A percentile compares a stretch with the other conserved stretches of the same genome.
These are phyloP conservation scores for Megalops atlanticus DNA, from an alignment of 2,113 vertebrate species.

Conservation along the genomic window DNA sequence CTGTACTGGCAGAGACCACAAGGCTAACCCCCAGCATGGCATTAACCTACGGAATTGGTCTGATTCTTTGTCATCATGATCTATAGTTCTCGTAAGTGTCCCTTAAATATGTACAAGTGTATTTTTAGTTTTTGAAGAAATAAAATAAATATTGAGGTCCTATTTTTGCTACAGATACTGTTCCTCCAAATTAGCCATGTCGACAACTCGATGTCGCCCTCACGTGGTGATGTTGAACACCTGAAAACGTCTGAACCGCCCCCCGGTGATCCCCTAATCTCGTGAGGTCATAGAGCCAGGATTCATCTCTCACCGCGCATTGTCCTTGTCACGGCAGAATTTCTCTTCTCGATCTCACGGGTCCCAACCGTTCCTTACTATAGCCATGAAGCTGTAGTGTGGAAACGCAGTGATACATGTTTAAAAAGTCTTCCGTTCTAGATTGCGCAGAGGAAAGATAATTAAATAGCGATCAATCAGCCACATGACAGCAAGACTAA, in stretches of 20 bases:
- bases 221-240: neutral
- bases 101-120: no score
- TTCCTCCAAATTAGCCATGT: neutral
- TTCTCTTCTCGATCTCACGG: neutral
- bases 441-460: neutral
- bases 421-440: neutral
- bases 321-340: no score
- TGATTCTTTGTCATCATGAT: no score
- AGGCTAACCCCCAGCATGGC: no score
- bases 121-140: no score
- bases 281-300: neutral
- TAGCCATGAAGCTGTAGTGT: neutral
- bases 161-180: neutral
- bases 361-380: neutral
- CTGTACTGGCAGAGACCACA: no score
- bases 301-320: no score
- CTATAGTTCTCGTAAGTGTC: no score
- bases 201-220: slow-evolving; percentile 20
- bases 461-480: neutral
- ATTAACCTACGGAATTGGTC: no score
- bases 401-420: neutral
- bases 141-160: neutral
- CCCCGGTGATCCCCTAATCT: neutral
- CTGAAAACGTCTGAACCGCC: neutral
- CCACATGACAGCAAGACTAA: neutral